These are phyloP conservation scores for Cyprinodon tularosa DNA, from an alignment of 2,113 vertebrate species.

Conservation along the genomic window DNA sequence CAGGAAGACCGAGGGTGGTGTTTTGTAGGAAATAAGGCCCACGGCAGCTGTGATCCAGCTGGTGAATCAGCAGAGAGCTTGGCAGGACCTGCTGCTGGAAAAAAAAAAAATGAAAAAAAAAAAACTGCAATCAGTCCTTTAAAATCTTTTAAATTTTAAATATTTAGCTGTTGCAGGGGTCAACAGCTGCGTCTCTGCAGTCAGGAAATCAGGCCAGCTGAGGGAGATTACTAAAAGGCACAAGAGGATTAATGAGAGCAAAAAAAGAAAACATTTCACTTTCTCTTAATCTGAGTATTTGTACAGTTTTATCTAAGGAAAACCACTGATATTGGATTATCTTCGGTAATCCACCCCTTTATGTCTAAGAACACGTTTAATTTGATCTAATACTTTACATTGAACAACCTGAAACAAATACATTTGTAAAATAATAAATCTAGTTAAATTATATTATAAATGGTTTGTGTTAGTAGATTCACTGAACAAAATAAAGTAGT, in stretches of 20 bases:
- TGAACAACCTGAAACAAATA: not conserved
- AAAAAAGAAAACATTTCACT: conserved; percentile 19
- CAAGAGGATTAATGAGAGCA: conserved; percentile 53
- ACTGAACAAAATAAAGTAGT: not conserved
- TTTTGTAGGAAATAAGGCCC: conserved; percentile 43
- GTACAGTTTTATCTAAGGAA: not conserved
- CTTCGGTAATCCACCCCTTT: not conserved
- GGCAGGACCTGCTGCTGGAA: conserved; percentile 26
- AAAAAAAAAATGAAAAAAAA: not conserved
- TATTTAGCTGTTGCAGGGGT: conserved; percentile 44
- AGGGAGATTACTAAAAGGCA: conserved; percentile 66
- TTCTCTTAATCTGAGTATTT: conserved; percentile 1
- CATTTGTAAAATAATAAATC: not conserved
- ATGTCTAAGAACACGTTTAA: not conserved
- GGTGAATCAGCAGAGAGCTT: conserved; percentile 58
- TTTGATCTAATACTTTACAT: not conserved
- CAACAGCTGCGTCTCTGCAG: conserved; percentile 67
- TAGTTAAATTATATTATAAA: not conserved
- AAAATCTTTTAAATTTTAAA: conserved; percentile 52
- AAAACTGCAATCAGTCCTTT: conserved; percentile 20
- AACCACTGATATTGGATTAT: not conserved
- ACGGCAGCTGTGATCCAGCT: conserved; percentile 56
- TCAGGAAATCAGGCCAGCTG: conserved; percentile 47
- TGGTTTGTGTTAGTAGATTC: not conserved
- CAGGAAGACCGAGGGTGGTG: conserved; percentile 52